Percentiles rank a stretch among this genome's conserved stretches.
Conservation (phyloP, 2,113 vertebrate species). For the Columba livia region DNA sequence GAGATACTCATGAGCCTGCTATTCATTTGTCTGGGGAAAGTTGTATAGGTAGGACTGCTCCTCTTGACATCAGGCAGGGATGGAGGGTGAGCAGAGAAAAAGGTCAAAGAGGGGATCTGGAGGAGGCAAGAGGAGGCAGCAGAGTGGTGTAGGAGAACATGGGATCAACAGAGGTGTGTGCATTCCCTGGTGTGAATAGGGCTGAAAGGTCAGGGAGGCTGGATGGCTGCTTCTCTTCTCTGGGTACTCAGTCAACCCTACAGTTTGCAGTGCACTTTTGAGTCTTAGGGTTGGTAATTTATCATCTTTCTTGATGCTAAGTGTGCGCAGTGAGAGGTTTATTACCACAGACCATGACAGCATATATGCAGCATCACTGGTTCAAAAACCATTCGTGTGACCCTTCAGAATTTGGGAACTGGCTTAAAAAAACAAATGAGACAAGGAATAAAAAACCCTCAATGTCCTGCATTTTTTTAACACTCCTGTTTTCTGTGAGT, state of each 20-base stretch:
- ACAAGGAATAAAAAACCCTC: neutral
- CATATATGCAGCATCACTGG: neutral
- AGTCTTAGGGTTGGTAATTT: neutral
- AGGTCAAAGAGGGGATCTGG: neutral
- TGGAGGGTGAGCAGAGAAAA: neutral
- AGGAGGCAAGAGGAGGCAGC: neutral
- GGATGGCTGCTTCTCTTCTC: neutral
- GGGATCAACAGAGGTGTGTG: neutral
- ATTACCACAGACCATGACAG: neutral
- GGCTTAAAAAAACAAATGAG: neutral
- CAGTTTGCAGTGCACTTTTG: neutral
- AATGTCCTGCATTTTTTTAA: neutral
- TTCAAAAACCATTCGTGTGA: neutral
- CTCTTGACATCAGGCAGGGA: neutral
- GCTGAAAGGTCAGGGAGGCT: neutral
- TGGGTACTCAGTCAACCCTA: neutral
- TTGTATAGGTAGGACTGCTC: neutral
- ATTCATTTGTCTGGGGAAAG: neutral
- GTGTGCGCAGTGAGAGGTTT: neutral
- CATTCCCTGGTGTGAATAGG: neutral
- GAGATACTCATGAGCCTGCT: neutral
- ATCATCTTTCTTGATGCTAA: neutral
- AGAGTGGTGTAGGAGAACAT: neutral
- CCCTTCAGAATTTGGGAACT: neutral
- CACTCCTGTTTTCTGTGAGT: neutral